phyloP scores from a whole-genome alignment of 2,888 invertebrate genomes.

The Oscheius sp. region DNA sequence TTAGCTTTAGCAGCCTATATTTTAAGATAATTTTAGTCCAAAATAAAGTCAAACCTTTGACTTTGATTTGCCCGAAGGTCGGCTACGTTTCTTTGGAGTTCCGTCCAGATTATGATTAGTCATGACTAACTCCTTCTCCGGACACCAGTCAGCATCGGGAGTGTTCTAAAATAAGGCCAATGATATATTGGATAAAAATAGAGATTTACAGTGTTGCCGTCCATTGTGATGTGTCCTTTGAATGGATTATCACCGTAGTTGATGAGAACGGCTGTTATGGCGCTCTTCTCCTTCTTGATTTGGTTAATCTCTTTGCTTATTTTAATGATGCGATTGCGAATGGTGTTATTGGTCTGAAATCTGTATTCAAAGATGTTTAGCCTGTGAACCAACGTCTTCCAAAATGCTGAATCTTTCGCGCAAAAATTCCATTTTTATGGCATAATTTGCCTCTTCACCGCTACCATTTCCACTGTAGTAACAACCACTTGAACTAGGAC shows the following conservation, averaged over 20 bases:
- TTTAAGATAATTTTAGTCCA: neutral
- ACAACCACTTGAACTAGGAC: too few relatives aligned
- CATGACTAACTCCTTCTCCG: too few relatives aligned
- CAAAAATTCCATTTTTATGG: neutral
- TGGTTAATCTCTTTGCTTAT: neutral
- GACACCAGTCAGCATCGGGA: too few relatives aligned
- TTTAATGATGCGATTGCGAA: neutral
- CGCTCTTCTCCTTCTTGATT: slow-evolving; percentile 2
- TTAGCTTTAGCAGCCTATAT: slow-evolving; percentile 4
- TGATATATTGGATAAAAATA: too few relatives aligned
- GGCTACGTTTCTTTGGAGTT: neutral
- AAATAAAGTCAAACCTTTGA: neutral
- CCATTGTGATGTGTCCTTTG: neutral
- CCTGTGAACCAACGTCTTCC: slow-evolving; percentile 3
- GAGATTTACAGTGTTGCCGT: neutral
- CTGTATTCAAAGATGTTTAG: too few relatives aligned
- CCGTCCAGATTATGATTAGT: too few relatives aligned
- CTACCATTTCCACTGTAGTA: too few relatives aligned
- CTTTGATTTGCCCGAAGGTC: neutral
- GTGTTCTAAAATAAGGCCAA: too few relatives aligned
- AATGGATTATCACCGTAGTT: slow-evolving; percentile 6
- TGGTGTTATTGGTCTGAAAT: neutral
- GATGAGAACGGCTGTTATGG: neutral
- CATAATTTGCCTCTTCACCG: too few relatives aligned
- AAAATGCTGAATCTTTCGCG: slow-evolving; percentile 5